phyloP scores from a whole-genome alignment of 2,113 vertebrate genomes.

The Vulpes vulpes region DNA sequence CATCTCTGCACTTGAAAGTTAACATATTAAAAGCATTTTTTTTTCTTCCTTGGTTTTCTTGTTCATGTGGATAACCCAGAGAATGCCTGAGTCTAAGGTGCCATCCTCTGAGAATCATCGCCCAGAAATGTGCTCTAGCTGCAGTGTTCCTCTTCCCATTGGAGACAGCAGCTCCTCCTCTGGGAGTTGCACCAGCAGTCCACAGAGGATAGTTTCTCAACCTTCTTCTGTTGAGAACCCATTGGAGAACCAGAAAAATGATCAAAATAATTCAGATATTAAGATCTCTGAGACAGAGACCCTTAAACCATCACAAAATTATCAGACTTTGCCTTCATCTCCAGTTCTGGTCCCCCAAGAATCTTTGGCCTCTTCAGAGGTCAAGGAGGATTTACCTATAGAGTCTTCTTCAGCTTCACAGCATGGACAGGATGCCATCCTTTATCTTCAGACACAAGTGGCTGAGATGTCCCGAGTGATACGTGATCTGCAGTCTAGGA shows the following conservation, averaged over 20 bases:
- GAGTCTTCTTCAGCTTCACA: slow-evolving; percentile 73
- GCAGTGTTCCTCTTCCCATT: slow-evolving; percentile 78
- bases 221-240: slow-evolving; percentile 75
- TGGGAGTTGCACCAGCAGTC: slow-evolving; percentile 79
- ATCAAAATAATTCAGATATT: slow-evolving; percentile 75
- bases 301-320: slow-evolving; percentile 70
- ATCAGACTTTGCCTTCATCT: slow-evolving; percentile 73
- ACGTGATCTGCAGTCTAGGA: slow-evolving; percentile 81
- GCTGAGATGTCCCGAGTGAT: slow-evolving; percentile 83
- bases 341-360: slow-evolving; percentile 69
- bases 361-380: slow-evolving; percentile 73
- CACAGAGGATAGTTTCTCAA: slow-evolving; percentile 81
- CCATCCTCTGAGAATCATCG: slow-evolving; percentile 82
- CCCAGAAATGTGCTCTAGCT: slow-evolving; percentile 81
- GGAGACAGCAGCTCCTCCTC: slow-evolving; percentile 77
- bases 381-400: slow-evolving; percentile 73
- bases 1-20: slow-evolving; percentile 81
- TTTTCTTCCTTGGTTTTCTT: slow-evolving; percentile 84
- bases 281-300: slow-evolving; percentile 74
- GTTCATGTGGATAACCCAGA: slow-evolving; percentile 83
- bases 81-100: slow-evolving; percentile 81
- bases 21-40: slow-evolving; percentile 83
- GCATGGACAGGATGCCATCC: slow-evolving; percentile 78
- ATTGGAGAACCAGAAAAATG: slow-evolving; percentile 76
- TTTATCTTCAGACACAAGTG: slow-evolving; percentile 81